Evolutionary conservation across 2,113 vertebrate genomes (phyloP), one percentile per base, ranked within the genome.

Genomic region (Sebastes schlegelii): DNA sequence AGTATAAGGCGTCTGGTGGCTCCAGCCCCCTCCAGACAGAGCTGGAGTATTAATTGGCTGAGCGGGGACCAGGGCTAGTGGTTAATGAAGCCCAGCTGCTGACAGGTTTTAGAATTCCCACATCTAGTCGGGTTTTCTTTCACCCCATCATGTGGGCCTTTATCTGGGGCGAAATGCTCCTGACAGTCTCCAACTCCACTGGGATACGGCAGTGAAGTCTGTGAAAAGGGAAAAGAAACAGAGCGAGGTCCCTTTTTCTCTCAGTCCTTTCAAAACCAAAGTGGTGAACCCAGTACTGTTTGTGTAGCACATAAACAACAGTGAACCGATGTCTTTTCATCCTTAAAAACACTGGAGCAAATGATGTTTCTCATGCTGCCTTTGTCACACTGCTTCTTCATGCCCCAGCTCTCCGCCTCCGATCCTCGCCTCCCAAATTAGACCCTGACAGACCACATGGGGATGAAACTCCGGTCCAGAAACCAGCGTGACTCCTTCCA

Each of bases 1-100:
- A 77, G 79, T 87, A 85, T 93, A 91, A 93, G 90, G 86, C 88
- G 83, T 73, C 68, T 75, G 76, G 85, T 84, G 84, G 87, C 79
- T 68, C 71, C 34, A 34, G 72, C 63, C 74, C 26, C 67, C 69
- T 73, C 63, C 70, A 82, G 79, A 86, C 71, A 48, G 2, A 62
- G 66, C 82, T 75, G 77, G 75, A 65, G 42, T 58, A 63, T 81
- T 67, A 67, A 86, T 43, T 77, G 79, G 88, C 79, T 58, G 80
- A 77, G 61, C 51, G 8, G 62, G 71, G 77, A 81, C 79, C 34
- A 8, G 80, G 63, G 77, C 75, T 54, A 81, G 77, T 76, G 77
- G 83, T 89, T 79, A 80, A 82, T 84, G 86, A 85, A 79, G 84
- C 86, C 1, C 8, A 74, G 81, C 66, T 79, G 66, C 78, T 87